Evolutionary conservation across 2,888 invertebrate genomes (phyloP), one percentile per base, ranked within the genome.

Genomic region (Frankliniella fusca): DNA sequence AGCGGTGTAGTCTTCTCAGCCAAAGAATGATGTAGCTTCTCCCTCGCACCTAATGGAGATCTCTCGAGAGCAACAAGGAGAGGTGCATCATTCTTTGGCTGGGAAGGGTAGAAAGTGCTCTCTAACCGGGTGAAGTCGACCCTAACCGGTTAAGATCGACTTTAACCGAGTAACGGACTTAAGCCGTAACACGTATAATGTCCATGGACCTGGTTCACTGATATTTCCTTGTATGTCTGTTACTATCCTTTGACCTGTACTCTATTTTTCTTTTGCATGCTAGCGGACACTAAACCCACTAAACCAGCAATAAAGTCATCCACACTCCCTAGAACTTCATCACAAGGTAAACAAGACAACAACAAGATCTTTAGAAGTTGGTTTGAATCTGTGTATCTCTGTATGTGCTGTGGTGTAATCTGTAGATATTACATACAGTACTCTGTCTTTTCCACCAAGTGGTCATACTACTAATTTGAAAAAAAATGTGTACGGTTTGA

Each of bases 231-330:
- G n/a, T 81, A 27, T 80, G 81, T 61, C 48, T 61, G 70, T 65
- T 65, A 28, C 65, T 76, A 50, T 54, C 27, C 48, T 81, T n/a
- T 81, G 65, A 80, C 38, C 76, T 83, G 54, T 61, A 49, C 48
- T 23, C 49, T 82, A 20, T 81, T 48, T 83, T 84, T 82, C 81
- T 81, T 82, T 83, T 82, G 50, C 83, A 83, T 84, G 82, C 82
- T 84, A 95, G 95, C 95, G 92, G 96, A 96, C 91, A 93, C 94
- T 90, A 96, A 96, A 92, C 97, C 97, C 88, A 93, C 96, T 89
- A 97, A 97, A 92, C 96, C 97, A 90, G 97, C 97, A 90, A 97
- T 97, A 91, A 97, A 97, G 92, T 96, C 96, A 88, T 96, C 96
- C 87, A 96, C 96, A 88, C 93, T 97, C 90, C 96, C 96, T 88